Conservation (phyloP, 2,797 vertebrate genomes). For the Pristis pectinata region DNA sequence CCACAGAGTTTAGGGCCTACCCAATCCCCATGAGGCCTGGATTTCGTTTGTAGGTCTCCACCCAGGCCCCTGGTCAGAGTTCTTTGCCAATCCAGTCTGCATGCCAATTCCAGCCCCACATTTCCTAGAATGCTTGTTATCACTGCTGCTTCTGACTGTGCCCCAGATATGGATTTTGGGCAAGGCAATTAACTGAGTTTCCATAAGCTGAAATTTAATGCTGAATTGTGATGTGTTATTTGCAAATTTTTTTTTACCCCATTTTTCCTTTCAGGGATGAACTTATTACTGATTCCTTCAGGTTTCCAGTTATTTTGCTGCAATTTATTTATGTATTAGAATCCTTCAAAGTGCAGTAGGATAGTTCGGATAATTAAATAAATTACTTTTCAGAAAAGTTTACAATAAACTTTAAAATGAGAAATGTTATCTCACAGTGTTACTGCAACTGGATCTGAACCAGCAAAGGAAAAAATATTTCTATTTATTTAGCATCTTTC, state of each 20-base stretch:
- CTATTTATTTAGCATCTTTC: too few relatives aligned
- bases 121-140: not conserved
- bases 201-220: too few relatives aligned
- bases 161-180: not conserved
- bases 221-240: not conserved
- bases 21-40: not conserved
- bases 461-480: not conserved
- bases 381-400: not conserved
- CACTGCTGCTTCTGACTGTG: not conserved
- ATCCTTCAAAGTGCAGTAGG: not conserved
- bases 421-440: not conserved
- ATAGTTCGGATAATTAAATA: not conserved
- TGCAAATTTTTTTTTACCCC: not conserved
- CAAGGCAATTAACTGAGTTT: not conserved
- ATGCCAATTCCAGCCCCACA: not conserved
- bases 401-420: not conserved
- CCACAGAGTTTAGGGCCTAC: not conserved
- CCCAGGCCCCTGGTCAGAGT: not conserved
- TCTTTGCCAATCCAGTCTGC: not conserved
- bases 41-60: not conserved
- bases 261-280: not conserved
- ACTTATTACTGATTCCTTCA: too few relatives aligned
- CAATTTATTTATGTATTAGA: not conserved
- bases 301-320: not conserved
- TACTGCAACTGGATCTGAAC: not conserved